phyloP scores from a whole-genome alignment of 30 jellyfish, hydroid and myxozoan genomes.

The Rhopilema esculentum region DNA sequence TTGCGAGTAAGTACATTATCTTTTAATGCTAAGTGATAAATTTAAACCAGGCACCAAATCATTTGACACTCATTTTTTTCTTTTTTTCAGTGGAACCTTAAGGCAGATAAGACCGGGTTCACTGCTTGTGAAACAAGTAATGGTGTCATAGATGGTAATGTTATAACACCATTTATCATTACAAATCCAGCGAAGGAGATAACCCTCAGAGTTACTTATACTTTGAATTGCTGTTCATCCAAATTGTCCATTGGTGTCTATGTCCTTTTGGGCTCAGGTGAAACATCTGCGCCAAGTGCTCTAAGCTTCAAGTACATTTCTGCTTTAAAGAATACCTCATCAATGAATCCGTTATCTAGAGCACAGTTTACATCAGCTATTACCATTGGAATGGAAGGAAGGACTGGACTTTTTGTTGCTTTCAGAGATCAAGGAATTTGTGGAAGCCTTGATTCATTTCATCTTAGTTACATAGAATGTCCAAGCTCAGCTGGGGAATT shows the following conservation, averaged over 20 bases:
- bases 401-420: constrained; percentile 31
- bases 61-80: too few species aligned
- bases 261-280: neutral
- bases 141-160: constrained; percentile 11
- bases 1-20: too few species aligned
- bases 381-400: constrained; percentile 6
- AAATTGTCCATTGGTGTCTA: constrained; percentile 11
- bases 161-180: neutral
- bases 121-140: neutral
- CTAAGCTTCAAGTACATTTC: neutral
- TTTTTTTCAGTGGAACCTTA: neutral
- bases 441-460: neutral
- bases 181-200: constrained; percentile 27
- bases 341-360: neutral
- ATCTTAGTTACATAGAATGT: constrained; percentile 41
- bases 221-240: neutral
- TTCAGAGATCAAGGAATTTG: constrained; percentile 62
- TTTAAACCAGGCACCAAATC: too few species aligned
- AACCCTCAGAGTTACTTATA: neutral
- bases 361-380: neutral
- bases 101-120: neutral
- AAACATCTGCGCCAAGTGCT: neutral
- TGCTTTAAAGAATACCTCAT: constrained; percentile 11
- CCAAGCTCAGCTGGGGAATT: constrained; percentile 62
- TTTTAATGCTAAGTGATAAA: too few species aligned